Conservation (phyloP, 2,888 invertebrate species). For the Idaea dimidiata region DNA sequence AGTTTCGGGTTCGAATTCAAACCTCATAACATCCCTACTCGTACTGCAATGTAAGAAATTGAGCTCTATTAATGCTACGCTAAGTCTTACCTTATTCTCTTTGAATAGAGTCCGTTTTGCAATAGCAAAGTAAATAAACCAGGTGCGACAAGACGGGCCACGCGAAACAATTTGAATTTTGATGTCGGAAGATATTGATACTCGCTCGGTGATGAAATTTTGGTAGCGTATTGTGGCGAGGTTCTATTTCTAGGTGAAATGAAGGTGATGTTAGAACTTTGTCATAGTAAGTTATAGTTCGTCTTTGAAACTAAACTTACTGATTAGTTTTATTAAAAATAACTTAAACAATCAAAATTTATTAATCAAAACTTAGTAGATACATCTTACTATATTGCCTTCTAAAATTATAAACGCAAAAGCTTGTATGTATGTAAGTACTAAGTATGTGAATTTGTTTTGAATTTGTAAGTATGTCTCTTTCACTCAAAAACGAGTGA, state of each 20-base stretch:
- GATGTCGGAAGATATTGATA: conserved; percentile 71
- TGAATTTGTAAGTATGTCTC: too few species aligned
- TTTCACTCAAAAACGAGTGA: too few species aligned
- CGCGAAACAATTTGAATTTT: conserved; percentile 78
- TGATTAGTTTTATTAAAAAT: too few species aligned
- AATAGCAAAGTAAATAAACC: conserved; percentile 37
- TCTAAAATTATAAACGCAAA: too few species aligned
- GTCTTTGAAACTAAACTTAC: too few species aligned
- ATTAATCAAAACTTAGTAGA: too few species aligned
- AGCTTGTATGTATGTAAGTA: too few species aligned
- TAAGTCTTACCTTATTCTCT: conserved; percentile 28
- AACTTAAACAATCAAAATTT: too few species aligned
- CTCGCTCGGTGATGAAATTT: conserved; percentile 59
- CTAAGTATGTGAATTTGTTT: too few species aligned
- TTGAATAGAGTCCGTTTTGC: conserved; percentile 31
- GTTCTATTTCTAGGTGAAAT: not conserved
- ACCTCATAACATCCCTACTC: too few species aligned
- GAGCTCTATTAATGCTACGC: conserved; percentile 26
- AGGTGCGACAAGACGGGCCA: conserved; percentile 66
- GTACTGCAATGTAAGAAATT: conserved; percentile 57
- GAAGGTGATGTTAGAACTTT: not conserved
- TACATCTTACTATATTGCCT: too few species aligned
- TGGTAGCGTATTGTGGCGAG: conserved; percentile 26
- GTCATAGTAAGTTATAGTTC: not conserved
- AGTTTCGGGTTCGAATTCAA: too few species aligned